Percentiles rank a stretch among this genome's conserved stretches.
Conservation (phyloP, 2,113 vertebrate species). For the Notothenia rossii region DNA sequence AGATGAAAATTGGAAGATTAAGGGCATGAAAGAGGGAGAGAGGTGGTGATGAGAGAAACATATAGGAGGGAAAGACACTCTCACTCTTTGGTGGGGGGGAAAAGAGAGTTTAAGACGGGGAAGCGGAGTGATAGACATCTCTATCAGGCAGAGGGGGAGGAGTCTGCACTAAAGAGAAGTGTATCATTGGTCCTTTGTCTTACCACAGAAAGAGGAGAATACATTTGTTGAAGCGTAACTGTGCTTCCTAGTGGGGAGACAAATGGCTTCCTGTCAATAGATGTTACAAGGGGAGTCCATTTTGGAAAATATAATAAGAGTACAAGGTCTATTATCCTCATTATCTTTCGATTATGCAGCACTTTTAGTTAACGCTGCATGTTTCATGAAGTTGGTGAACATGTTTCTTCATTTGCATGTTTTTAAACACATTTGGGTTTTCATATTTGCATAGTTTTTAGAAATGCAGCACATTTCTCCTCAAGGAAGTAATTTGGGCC, state of each 20-base stretch:
- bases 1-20: conserved; percentile 48
- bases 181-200: conserved; percentile 59
- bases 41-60: neutral
- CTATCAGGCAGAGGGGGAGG: conserved; percentile 55
- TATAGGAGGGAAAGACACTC: too few relatives aligned
- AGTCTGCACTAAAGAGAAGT: conserved; percentile 36
- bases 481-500: too few relatives aligned
- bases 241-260: conserved; percentile 24
- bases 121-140: conserved; percentile 66
- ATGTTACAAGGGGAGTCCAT: neutral
- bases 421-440: neutral
- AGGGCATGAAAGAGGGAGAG: conserved; percentile 7
- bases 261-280: conserved; percentile 14
- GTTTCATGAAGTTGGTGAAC: too few relatives aligned
- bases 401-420: too few relatives aligned
- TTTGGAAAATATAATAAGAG: neutral
- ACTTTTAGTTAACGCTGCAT: too few relatives aligned
- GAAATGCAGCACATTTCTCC: too few relatives aligned
- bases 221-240: conserved; percentile 32
- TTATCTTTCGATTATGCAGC: neutral
- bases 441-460: neutral
- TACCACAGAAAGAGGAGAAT: conserved; percentile 29
- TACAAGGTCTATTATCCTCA: neutral
- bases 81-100: too few relatives aligned
- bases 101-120: conserved; percentile 2